Base-by-base conservation (phyloP, 2,888 invertebrate genomes). In the Myopa tessellatipennis region DNA sequence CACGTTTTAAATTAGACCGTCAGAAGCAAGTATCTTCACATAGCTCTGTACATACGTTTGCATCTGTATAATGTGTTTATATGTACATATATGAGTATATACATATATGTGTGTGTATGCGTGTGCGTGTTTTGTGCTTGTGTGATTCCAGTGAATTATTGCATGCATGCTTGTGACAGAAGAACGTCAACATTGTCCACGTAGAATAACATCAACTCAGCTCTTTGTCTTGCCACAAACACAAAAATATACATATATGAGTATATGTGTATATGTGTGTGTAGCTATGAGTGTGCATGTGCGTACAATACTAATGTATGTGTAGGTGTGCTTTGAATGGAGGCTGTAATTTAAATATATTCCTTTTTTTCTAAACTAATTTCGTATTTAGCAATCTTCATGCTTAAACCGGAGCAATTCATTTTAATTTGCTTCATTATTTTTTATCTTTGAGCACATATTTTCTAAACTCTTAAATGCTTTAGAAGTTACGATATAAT, bases 141-240 rank as follows among this genome's bases (percentile, higher is more conserved):
- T 61, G 61, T 61, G 3, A 34, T 12, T 61, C 5, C 14, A 26
- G 26, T 63, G 14, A 63, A 63, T 63, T 63, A 63, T 63, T 34
- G 16, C 63, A 63, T 63, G 10, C 36, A 63, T 63, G 63, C 36
- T 45, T 45, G 6, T 45, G 63, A 63, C 63, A 63, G 63, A 63
- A 16, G 10, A 5, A 36, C 63, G 36, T 63, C 63, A 63, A 4
- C 36, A 12, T 63, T 34, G 63, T 36, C 63, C 14, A 36, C 63
- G 16, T 12, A 63, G 34, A 26, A 63, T 0, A 63, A 63, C 63
- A 63, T 26, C 16, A 36, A 26, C 36, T 63, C 63, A 63, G 12
- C 10, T 63, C 6, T 26, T 63, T 26, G 34, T 36, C 34, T 34
- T 63, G 34, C 36, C 34, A 34, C 36, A 36, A 14, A 36, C 36